Percentiles rank a stretch among this genome's conserved stretches.
These are phyloP conservation scores for Himalopsyche anomala DNA, from an alignment of 2,888 invertebrate species.

Conservation along the genomic window DNA sequence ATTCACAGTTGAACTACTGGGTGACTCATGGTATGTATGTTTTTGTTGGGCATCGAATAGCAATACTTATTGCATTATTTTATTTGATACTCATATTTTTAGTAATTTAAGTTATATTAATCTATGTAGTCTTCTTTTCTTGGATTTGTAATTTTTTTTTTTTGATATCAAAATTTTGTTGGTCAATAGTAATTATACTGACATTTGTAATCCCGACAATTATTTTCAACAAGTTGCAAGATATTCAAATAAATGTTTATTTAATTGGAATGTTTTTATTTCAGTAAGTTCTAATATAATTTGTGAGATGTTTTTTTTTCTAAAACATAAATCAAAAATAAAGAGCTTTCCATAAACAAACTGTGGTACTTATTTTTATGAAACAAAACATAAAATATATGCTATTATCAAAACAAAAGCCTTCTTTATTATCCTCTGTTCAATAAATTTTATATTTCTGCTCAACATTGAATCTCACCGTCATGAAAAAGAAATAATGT, in stretches of 20 bases:
- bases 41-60: too few relatives aligned
- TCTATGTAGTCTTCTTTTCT: neutral
- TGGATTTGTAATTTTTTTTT: neutral
- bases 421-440: slow-evolving; percentile 57
- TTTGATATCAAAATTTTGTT: too few relatives aligned
- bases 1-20: too few relatives aligned
- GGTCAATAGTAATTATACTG: neutral
- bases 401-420: slow-evolving; percentile 47
- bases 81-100: too few relatives aligned
- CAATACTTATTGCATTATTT: too few relatives aligned
- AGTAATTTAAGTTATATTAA: neutral
- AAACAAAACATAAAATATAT: slow-evolving; percentile 47
- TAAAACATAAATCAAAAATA: slow-evolving; percentile 58
- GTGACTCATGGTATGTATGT: too few relatives aligned
- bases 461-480: neutral
- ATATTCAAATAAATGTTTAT: slow-evolving; percentile 63
- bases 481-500: neutral
- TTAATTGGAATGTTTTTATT: slow-evolving; percentile 9
- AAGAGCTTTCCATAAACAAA: slow-evolving; percentile 62
- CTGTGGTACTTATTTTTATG: slow-evolving; percentile 63
- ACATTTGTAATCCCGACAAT: neutral
- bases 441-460: slow-evolving; percentile 37
- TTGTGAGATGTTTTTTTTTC: slow-evolving; percentile 69
- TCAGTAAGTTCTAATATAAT: slow-evolving; percentile 34
- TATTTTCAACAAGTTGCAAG: neutral